A percentile compares a stretch with the other conserved stretches of the same genome.
These are phyloP conservation scores for Ondatra zibethicus DNA, from an alignment of 2,113 vertebrate species.

Conservation along the genomic window DNA sequence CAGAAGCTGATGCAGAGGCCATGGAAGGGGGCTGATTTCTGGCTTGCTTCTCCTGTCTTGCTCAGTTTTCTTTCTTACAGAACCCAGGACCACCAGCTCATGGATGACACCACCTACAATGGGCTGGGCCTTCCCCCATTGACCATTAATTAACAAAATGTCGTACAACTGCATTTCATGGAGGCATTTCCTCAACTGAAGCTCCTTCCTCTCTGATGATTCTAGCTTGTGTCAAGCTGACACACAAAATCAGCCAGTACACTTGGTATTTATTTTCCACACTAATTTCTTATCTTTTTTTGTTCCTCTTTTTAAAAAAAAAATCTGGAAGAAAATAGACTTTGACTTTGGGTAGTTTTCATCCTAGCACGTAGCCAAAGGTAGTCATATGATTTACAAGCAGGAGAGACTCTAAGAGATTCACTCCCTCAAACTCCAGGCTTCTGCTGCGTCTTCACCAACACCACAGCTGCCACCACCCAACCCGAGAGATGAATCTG, in stretches of 20 bases:
- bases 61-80: not conserved
- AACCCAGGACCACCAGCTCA: not conserved
- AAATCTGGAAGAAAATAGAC: conserved; percentile 85
- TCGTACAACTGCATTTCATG: not conserved
- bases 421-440: conserved; percentile 59
- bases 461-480: no score
- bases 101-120: no score
- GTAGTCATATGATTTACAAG: conserved; percentile 78
- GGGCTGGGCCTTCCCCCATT: not conserved
- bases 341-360: conserved; percentile 83
- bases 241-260: not conserved
- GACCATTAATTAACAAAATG: not conserved
- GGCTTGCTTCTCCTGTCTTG: not conserved
- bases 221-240: not conserved
- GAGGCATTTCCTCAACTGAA: not conserved
- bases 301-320: not conserved
- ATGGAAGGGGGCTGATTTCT: not conserved
- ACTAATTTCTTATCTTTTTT: conserved; percentile 74
- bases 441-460: conserved; percentile 10
- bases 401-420: conserved; percentile 57
- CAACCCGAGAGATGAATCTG: not conserved
- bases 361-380: conserved; percentile 78
- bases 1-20: not conserved
- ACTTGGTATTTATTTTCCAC: conserved; percentile 70
- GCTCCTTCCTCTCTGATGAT: not conserved